phyloP scores from a whole-genome alignment of 2,888 invertebrate species.

The Lepidochrysops patricia region DNA sequence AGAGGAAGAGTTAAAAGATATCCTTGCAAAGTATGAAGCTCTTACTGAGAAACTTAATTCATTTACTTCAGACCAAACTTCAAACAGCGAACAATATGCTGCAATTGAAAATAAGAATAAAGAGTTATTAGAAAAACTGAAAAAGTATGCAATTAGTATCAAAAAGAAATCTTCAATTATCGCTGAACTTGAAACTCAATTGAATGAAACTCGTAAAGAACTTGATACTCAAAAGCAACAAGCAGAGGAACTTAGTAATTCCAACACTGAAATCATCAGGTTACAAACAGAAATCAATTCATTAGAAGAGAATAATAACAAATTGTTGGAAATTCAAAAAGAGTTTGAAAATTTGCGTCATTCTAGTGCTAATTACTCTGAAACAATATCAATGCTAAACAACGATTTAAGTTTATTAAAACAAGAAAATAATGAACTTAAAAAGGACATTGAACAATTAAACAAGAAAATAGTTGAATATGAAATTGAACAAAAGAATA shows the following conservation, averaged over 20 bases:
- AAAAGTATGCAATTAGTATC: conserved; percentile 83
- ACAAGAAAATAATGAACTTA: conserved; percentile 42
- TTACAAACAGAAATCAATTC: conserved; percentile 39
- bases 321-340: not conserved
- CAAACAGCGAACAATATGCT: conserved; percentile 45
- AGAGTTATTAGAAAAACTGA: conserved; percentile 83
- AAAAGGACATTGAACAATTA: conserved; percentile 44
- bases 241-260: conserved; percentile 49
- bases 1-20: conserved; percentile 57
- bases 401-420: conserved; percentile 38
- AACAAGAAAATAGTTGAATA: conserved; percentile 56
- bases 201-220: conserved; percentile 47
- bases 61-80: conserved; percentile 50
- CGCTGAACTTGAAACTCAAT: conserved; percentile 77
- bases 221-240: conserved; percentile 43
- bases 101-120: conserved; percentile 77
- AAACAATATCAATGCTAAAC: conserved; percentile 38
- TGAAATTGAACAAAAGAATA: conserved; percentile 60
- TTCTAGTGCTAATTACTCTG: conserved; percentile 26
- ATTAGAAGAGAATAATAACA: conserved; percentile 35
- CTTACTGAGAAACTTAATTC: conserved; percentile 50
- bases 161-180: conserved; percentile 82
- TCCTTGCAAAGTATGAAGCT: conserved; percentile 63
- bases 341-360: conserved; percentile 15
- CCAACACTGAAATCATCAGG: conserved; percentile 53